Percentiles rank a stretch among this genome's conserved stretches.
phyloP scores from a whole-genome alignment of 2,888 invertebrate species.

The Hyppa rectilinea region DNA sequence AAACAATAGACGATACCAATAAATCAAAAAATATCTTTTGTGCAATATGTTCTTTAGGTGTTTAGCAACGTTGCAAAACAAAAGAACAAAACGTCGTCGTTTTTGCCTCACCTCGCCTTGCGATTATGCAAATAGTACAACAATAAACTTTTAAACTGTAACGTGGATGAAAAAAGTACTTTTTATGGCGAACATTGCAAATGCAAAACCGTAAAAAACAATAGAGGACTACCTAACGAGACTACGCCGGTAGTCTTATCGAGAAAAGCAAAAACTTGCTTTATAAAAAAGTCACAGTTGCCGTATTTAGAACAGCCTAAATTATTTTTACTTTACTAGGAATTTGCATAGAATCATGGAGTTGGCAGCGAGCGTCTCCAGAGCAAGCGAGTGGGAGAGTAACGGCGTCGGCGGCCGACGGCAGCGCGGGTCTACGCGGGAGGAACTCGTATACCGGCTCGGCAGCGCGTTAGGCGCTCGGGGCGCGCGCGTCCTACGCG shows the following conservation, averaged over 20 bases:
- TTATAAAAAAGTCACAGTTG: slow-evolving; percentile 72
- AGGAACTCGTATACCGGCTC: slow-evolving; percentile 95
- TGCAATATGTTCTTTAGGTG: slow-evolving; percentile 81
- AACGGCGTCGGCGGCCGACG: slow-evolving; percentile 70
- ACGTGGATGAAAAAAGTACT: slow-evolving; percentile 81
- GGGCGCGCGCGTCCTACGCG: slow-evolving; percentile 81
- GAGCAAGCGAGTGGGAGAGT: slow-evolving; percentile 60
- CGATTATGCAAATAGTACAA: slow-evolving; percentile 89
- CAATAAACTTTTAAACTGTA: slow-evolving; percentile 88
- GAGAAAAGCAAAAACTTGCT: slow-evolving; percentile 74
- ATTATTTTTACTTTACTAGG: slow-evolving; percentile 59
- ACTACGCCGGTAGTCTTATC: slow-evolving; percentile 79
- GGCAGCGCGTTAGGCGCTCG: slow-evolving; percentile 76
- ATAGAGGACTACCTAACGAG: slow-evolving; percentile 84
- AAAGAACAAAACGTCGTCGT: slow-evolving; percentile 83
- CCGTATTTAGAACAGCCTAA: slow-evolving; percentile 68
- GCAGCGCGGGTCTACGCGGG: slow-evolving; percentile 88
- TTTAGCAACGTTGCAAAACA: slow-evolving; percentile 83
- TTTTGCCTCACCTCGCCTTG: slow-evolving; percentile 86
- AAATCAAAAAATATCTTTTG: slow-evolving; percentile 88
- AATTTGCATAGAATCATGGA: slow-evolving; percentile 63
- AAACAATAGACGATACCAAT: slow-evolving; percentile 82
- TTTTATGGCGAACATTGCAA: slow-evolving; percentile 83
- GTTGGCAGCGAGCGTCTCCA: slow-evolving; percentile 55
- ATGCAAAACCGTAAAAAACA: slow-evolving; percentile 81